A percentile compares a stretch with the other conserved stretches of the same genome.
These are phyloP conservation scores for Sceliomorpha sp. DNA, from an alignment of 2,888 invertebrate genomes.

Conservation along the genomic window DNA sequence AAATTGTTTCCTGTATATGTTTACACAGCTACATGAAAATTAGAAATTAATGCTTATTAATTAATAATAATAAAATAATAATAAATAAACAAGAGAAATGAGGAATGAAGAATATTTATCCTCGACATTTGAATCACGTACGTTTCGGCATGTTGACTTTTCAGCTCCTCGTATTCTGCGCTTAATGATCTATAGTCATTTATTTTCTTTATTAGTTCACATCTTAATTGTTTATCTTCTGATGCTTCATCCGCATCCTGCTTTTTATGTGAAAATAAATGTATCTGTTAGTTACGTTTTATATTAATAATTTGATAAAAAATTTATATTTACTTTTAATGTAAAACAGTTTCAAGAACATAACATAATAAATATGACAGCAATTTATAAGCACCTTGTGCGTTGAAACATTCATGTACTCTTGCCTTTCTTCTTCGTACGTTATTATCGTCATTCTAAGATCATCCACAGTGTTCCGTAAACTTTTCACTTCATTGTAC, in stretches of 20 bases:
- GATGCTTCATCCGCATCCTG: not conserved
- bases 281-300: no score
- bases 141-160: constrained; percentile 20
- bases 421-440: constrained; percentile 16
- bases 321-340: not conserved
- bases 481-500: constrained; percentile 5
- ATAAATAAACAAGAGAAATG: not conserved
- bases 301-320: not conserved
- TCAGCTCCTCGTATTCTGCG: not conserved
- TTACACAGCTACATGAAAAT: no score
- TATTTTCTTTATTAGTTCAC: not conserved
- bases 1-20: no score
- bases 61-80: no score
- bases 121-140: constrained; percentile 43
- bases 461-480: not conserved
- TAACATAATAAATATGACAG: no score
- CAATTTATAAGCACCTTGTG: constrained; percentile 16
- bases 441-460: constrained; percentile 6
- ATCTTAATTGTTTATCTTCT: not conserved
- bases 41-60: no score
- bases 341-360: not conserved
- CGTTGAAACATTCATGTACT: not conserved
- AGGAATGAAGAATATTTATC: no score
- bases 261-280: not conserved
- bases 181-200: not conserved